Evolutionary conservation across 2,888 invertebrate genomes (phyloP), one percentile per base, ranked within the genome.

Genomic region (Ophion ventricosus): DNA sequence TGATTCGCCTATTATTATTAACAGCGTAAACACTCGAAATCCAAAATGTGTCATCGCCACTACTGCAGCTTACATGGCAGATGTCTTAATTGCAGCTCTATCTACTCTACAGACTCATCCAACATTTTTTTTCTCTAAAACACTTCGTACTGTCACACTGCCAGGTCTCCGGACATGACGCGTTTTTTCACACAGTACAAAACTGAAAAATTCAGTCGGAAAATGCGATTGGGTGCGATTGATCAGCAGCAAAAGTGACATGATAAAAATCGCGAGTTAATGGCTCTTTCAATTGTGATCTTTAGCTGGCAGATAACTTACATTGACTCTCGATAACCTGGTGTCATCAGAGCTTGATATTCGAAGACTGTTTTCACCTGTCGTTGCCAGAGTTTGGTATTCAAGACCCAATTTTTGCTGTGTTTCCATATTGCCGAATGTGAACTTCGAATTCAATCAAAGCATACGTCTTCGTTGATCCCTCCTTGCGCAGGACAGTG

Each of bases 1-100:
- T 66, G 67, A 80, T 83, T 73, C 63, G 43, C 56, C 73, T 80
- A 83, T 80, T 69, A 77, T 73, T 72, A 67, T 77, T 56, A 61
- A 73, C 67, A 40, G 80, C 66, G 59, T 57, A 49, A 8, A 75
- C 59, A 35, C 59, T 57, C 43, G 73, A 76, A 66, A 83, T 49
- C n/a, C 17, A 35, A 56, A 54, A 72, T 54, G 57, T 66, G 83
- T 83, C 56, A 56, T 78, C 67, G 70, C 63, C 72, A 57, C 72
- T 57, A 72, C 57, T 14, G 11, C 57, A 35, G 56, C 20, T 70
- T 57, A 56, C 23, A 49, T 54, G 54, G 49, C 67, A 69, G 69
- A 69, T 56, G n/a, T 69, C 17, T 29, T 2, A 10, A 29, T 35
- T 25, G 56, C 35, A 29, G 25, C n/a, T 40, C 43, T 43, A 70